These are phyloP conservation scores for Cylindroiulus punctatus DNA, from an alignment of 2,888 invertebrate genomes.

Conservation along the genomic window DNA sequence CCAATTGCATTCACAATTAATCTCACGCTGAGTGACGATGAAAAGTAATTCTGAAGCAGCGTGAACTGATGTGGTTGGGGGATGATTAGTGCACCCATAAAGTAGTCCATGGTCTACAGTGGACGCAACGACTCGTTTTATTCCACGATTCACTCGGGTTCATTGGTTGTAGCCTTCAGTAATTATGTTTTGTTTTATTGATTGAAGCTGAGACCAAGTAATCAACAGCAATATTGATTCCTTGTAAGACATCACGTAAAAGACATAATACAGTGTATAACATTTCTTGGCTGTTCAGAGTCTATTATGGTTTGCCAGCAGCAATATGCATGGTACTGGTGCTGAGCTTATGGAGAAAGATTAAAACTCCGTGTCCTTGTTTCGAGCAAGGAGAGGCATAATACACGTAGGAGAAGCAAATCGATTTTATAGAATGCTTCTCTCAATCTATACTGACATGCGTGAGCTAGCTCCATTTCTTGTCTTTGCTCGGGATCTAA, in stretches of 20 bases:
- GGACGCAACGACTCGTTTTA: slow-evolving; percentile 17
- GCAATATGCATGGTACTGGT: not conserved
- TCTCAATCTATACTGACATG: not conserved
- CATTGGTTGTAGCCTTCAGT: slow-evolving; percentile 27
- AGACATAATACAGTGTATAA: slow-evolving; percentile 27
- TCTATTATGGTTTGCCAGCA: not conserved
- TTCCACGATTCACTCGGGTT: not conserved
- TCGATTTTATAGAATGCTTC: slow-evolving; percentile 16
- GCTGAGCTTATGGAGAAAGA: not conserved
- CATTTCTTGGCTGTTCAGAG: slow-evolving; percentile 15
- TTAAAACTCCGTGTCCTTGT: slow-evolving; percentile 15
- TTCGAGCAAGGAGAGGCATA: not conserved
- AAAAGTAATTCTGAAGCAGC: not conserved
- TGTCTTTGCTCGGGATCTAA: slow-evolving; percentile 23
- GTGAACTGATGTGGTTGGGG: not conserved
- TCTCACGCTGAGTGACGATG: slow-evolving; percentile 27
- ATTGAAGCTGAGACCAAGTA: slow-evolving; percentile 35
- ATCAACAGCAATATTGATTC: slow-evolving; percentile 23
- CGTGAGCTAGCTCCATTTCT: not conserved
- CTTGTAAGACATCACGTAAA: slow-evolving; percentile 33
- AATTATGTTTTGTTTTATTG: slow-evolving; percentile 39
- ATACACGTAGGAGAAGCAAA: slow-evolving; percentile 6
- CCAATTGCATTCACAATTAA: slow-evolving; percentile 42
- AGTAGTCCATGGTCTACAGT: slow-evolving; percentile 12
- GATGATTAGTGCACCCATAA: not conserved